These are phyloP conservation scores for Piscicola geometra DNA, from an alignment of 2,888 invertebrate genomes.

Conservation along the genomic window DNA sequence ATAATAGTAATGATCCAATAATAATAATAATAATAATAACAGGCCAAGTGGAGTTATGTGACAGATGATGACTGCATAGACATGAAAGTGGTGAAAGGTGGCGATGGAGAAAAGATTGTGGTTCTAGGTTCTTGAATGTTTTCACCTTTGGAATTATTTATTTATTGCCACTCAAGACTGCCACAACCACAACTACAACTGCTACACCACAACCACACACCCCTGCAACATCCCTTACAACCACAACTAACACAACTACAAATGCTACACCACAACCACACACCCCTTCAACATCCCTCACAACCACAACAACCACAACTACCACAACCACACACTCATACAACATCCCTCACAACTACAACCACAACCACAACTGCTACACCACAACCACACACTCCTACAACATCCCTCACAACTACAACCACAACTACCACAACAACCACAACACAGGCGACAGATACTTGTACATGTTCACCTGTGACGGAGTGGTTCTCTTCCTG, in stretches of 20 bases:
- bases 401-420: no score
- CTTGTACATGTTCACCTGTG: not conserved
- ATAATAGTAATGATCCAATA: no score
- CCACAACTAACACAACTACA: not conserved
- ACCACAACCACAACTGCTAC: not conserved
- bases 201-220: no score
- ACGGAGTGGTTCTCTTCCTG: not conserved
- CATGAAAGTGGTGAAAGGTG: not conserved
- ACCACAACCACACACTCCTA: not conserved
- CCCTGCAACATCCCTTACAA: not conserved
- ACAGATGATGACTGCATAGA: constrained; percentile 5
- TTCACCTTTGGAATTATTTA: not conserved
- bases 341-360: no score
- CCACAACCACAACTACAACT: not conserved
- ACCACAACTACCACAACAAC: not conserved
- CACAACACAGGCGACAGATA: not conserved
- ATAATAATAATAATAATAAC: no score
- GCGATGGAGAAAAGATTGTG: not conserved
- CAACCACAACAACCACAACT: not conserved
- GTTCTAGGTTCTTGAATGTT: not conserved
- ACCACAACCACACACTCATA: no score
- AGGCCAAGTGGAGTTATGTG: not conserved
- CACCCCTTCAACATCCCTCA: no score
- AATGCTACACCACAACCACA: no score
- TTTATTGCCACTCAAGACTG: no score